phyloP scores from a whole-genome alignment of 1,140 invertebrate species.

The Asobara japonica region DNA sequence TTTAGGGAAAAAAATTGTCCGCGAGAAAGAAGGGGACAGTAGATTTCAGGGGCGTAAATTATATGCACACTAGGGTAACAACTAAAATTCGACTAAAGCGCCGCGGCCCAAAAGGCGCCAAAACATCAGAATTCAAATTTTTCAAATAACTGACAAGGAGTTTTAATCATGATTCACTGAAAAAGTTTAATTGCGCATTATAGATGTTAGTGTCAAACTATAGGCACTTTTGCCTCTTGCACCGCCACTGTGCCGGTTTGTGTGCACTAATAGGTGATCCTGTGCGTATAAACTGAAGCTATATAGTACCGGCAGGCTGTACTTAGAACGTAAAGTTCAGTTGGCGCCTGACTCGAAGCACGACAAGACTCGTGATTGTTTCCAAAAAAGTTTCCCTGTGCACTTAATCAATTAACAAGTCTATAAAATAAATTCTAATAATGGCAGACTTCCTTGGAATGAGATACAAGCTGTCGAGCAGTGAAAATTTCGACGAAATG shows the following conservation, averaged over 20 bases:
- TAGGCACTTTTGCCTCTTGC: neutral
- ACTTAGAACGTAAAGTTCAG: constrained; percentile 24
- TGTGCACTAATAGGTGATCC: neutral
- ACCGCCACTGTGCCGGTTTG: neutral
- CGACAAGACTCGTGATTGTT: neutral
- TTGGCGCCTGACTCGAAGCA: constrained; percentile 24
- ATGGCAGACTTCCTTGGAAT: constrained; percentile 68
- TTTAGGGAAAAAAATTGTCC: neutral
- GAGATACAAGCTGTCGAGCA: constrained; percentile 79
- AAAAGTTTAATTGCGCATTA: neutral
- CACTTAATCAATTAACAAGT: neutral
- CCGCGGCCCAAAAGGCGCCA: neutral
- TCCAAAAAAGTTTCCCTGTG: neutral
- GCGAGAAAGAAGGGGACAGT: neutral
- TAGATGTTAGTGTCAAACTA: neutral
- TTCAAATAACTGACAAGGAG: neutral
- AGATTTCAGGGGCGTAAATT: constrained; percentile 1
- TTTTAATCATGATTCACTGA: neutral
- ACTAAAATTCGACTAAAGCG: too few relatives aligned
- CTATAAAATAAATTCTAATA: constrained; percentile 15
- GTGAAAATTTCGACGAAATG: constrained; percentile 88
- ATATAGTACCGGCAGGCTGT: neutral
- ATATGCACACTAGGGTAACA: neutral
- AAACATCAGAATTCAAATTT: neutral
- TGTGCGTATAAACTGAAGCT: constrained; percentile 1